Evolutionary conservation across 2,113 vertebrate genomes (phyloP).

Genomic region (Azemiops feae): DNA sequence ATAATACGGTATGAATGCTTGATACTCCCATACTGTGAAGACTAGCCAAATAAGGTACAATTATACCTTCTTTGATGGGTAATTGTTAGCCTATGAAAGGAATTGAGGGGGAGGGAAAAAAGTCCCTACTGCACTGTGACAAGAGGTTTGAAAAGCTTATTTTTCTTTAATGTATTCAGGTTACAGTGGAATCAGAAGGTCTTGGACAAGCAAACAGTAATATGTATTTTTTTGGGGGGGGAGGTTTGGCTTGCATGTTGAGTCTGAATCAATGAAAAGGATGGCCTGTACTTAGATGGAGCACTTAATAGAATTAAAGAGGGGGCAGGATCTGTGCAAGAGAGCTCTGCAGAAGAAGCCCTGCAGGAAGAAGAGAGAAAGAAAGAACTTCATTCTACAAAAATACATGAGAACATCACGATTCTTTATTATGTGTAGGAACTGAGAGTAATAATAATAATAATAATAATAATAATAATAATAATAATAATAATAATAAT

Average conservation of each 20-base stretch:
- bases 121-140: background rate
- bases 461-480: too few species aligned
- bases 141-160: constrained; percentile 12
- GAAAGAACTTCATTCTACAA: background rate
- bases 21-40: constrained; percentile 11
- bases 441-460: background rate
- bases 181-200: background rate
- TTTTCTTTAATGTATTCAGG: constrained; percentile 16
- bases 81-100: constrained; percentile 17
- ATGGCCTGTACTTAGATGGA: background rate
- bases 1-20: background rate
- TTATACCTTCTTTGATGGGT: constrained; percentile 13
- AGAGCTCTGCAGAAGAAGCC: background rate
- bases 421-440: background rate
- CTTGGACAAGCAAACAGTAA: background rate
- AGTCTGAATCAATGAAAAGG: background rate
- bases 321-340: background rate
- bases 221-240: background rate
- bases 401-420: background rate
- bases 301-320: background rate
- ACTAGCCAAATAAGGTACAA: background rate
- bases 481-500: too few species aligned
- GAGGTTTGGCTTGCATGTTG: background rate
- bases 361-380: background rate
- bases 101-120: background rate